Percentiles rank a stretch among this genome's conserved stretches.
phyloP scores from a whole-genome alignment of 2,888 invertebrate species.

The Drosophila nr. fundita region DNA sequence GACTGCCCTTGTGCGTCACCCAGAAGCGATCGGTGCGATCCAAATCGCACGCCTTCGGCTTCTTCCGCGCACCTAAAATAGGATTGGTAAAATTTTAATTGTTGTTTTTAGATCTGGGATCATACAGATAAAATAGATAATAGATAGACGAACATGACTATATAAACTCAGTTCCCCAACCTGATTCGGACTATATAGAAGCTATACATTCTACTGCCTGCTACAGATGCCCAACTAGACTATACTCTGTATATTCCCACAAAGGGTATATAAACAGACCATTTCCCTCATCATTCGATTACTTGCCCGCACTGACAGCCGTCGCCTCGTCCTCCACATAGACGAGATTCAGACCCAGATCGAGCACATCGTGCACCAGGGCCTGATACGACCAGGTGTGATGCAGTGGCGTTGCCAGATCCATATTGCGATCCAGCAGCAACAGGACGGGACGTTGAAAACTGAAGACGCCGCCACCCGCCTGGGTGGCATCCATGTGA shows the following conservation, averaged over 20 bases:
- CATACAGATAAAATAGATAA: neutral
- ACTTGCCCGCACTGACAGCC: slow-evolving; percentile 74
- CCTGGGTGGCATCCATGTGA: slow-evolving; percentile 92
- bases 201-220: neutral
- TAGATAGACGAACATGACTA: neutral
- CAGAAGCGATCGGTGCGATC: slow-evolving; percentile 96
- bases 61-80: slow-evolving; percentile 88
- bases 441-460: slow-evolving; percentile 97
- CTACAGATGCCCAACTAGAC: neutral
- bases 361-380: slow-evolving; percentile 97
- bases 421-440: slow-evolving; percentile 96
- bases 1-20: slow-evolving; percentile 96
- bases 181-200: neutral
- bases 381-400: slow-evolving; percentile 99
- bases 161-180: neutral
- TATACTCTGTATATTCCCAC: neutral
- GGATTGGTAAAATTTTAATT: neutral
- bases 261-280: neutral
- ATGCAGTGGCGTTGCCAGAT: slow-evolving; percentile 98
- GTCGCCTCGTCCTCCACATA: slow-evolving; percentile 89
- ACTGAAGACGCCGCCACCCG: slow-evolving; percentile 89
- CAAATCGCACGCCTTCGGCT: slow-evolving; percentile 95
- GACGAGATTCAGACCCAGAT: slow-evolving; percentile 94
- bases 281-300: neutral
- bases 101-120: neutral